These are phyloP conservation scores for Lepeophtheirus salmonis DNA, from an alignment of 1,140 invertebrate genomes.

Conservation along the genomic window DNA sequence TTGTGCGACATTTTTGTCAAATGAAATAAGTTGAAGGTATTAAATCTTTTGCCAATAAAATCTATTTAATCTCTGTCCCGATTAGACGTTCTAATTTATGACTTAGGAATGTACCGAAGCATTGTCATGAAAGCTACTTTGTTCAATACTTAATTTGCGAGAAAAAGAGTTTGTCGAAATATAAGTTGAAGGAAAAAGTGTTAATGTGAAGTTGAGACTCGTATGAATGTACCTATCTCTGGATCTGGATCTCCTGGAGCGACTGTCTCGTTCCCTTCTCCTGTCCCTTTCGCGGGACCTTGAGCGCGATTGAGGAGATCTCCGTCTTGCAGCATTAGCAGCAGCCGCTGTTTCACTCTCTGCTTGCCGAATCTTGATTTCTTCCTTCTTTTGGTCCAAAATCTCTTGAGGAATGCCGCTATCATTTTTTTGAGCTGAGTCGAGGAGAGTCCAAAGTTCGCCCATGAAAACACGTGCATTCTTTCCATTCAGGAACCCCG, in stretches of 20 bases:
- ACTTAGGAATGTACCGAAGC: too few species aligned
- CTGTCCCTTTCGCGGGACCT: too few species aligned
- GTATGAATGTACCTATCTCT: slow-evolving; percentile 25
- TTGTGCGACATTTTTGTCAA: too few species aligned
- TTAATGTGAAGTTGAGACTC: too few species aligned
- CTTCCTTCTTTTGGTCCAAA: slow-evolving; percentile 86
- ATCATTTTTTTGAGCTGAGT: slow-evolving; percentile 83
- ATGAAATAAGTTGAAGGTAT: too few species aligned
- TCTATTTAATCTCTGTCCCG: too few species aligned
- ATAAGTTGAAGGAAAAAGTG: too few species aligned
- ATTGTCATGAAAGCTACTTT: too few species aligned
- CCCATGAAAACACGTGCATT: slow-evolving; percentile 93
- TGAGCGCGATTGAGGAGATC: background rate
- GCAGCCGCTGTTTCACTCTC: background rate
- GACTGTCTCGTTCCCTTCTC: slow-evolving; percentile 12
- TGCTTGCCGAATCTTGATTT: slow-evolving; percentile 49
- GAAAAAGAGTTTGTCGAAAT: too few species aligned
- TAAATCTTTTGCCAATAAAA: too few species aligned
- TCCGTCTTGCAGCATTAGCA: background rate
- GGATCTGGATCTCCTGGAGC: slow-evolving; percentile 24
- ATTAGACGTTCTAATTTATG: too few species aligned
- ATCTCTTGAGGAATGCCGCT: slow-evolving; percentile 82
- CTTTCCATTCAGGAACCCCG: slow-evolving; percentile 93
- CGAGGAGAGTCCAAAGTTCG: slow-evolving; percentile 81
- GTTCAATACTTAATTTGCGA: too few species aligned